phyloP scores from a whole-genome alignment of 2,113 vertebrate genomes.

The Pelodiscus sinensis region DNA sequence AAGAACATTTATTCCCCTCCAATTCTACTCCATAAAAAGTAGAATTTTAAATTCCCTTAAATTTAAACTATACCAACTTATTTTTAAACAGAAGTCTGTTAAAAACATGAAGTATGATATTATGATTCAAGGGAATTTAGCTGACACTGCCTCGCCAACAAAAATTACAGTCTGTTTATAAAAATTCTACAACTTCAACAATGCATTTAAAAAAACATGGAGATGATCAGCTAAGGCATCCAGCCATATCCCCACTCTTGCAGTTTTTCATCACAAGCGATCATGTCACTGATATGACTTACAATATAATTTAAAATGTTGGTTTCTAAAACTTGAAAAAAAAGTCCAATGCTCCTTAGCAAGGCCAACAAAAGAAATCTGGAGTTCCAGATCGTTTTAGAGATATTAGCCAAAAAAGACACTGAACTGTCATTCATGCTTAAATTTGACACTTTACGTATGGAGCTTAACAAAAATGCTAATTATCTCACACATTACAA shows the following conservation, averaged over 20 bases:
- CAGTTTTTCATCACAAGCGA: not conserved
- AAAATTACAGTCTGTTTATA: not conserved
- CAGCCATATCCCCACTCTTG: not conserved
- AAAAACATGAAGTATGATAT: not conserved
- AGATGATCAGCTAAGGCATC: not conserved
- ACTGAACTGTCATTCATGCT: too few species aligned
- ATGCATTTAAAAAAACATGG: accelerated
- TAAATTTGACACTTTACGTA: too few species aligned
- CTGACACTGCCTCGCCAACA: not conserved
- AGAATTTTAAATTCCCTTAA: not conserved
- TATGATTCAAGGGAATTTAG: not conserved
- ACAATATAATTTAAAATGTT: not conserved
- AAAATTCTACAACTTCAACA: not conserved
- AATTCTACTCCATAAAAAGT: not conserved
- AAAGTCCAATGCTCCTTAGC: not conserved
- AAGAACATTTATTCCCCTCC: not conserved
- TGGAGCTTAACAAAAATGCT: too few species aligned
- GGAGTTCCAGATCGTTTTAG: not conserved
- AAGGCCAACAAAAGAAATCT: not conserved
- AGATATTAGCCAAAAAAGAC: not conserved
- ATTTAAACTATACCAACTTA: not conserved
- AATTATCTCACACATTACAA: too few species aligned
- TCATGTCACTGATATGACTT: not conserved
- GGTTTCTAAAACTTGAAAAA: not conserved
- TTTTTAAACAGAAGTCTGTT: not conserved